Evolutionary conservation across 2,113 vertebrate genomes (phyloP).

Genomic region (Hoplias malabaricus): DNA sequence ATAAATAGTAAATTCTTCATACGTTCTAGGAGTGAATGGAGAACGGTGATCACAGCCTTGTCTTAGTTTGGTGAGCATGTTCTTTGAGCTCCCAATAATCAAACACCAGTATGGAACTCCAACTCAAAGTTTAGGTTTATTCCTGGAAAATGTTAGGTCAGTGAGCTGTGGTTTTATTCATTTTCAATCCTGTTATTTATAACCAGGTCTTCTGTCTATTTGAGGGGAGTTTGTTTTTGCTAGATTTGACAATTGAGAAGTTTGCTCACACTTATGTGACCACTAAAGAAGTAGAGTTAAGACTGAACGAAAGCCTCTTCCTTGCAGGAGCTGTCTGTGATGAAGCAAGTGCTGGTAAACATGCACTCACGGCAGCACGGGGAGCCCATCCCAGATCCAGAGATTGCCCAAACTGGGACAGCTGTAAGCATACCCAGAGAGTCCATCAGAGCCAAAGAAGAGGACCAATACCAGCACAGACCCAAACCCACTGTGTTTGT

Average conservation of each 20-base stretch:
- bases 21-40: not conserved
- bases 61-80: too few relatives aligned
- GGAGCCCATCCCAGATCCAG: constrained; percentile 47
- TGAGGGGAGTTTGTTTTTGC: too few relatives aligned
- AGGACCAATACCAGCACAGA: constrained; percentile 73
- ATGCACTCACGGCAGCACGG: constrained; percentile 74
- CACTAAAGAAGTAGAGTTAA: not conserved
- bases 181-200: too few relatives aligned
- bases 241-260: too few relatives aligned
- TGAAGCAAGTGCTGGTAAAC: constrained; percentile 88
- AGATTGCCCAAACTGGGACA: constrained; percentile 3
- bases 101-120: too few relatives aligned
- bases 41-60: too few relatives aligned
- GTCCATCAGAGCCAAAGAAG: constrained; percentile 48
- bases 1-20: too few relatives aligned
- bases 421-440: constrained; percentile 47
- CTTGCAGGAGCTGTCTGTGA: constrained; percentile 85
- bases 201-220: too few relatives aligned
- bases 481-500: constrained; percentile 93
- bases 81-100: too few relatives aligned
- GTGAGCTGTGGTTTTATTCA: too few relatives aligned
- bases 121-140: too few relatives aligned
- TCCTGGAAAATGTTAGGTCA: too few relatives aligned
- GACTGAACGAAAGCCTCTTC: not conserved
- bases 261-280: not conserved